Base-by-base conservation (phyloP, 2,888 invertebrate genomes). In the Micropterix aruncella region DNA sequence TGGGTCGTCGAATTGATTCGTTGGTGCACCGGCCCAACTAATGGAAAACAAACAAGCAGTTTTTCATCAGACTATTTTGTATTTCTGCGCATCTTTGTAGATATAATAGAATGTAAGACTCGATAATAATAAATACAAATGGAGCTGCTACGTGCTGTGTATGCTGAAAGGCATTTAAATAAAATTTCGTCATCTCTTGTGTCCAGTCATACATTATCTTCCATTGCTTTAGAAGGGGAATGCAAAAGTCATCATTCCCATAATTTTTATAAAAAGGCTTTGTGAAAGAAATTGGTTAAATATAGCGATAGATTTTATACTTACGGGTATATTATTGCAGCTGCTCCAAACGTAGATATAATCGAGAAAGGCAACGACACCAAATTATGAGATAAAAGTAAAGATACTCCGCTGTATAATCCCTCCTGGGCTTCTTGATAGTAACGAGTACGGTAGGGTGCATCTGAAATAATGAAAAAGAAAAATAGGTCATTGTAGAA, bases 401-500 rank as follows among this genome's bases (percentile, higher is more conserved):
- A 76, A 50, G 89, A 77, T 0, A 88, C 83, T 0, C 93, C 93
- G 2, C 87, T 83, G 60, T 94, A 94, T 1, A 90, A 65, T 0
- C 91, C 91, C 61, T 92, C 91, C 43, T 91, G 81, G 0, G 85
- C 80, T 57, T 94, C 94, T 58, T 93, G 91, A 52, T 90, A 91
- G 63, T 91, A 93, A 37, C 89, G 74, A n/a, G 87, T 89, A n/a
- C 93, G 73, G 64, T 87, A 87, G 19, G 79, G 78, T 2, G 88
- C 83, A 68, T 80, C 88, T 88, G 57, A 15, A 67, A 12, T 27
- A 27, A 7, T 27, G 12, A 27, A 27, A 27, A 27, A 12, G 27
- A 27, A 27, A 27, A 27, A 7, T 27, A 27, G 5, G 12, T 27
- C 12, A 27, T 7, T 27, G 12, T 27, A 7, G 12, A 27, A 27